A percentile compares a stretch with the other conserved stretches of the same genome.
Evolutionary conservation across 2,888 invertebrate species (phyloP).

Genomic region (Poecilobothrus nobilitatus): DNA sequence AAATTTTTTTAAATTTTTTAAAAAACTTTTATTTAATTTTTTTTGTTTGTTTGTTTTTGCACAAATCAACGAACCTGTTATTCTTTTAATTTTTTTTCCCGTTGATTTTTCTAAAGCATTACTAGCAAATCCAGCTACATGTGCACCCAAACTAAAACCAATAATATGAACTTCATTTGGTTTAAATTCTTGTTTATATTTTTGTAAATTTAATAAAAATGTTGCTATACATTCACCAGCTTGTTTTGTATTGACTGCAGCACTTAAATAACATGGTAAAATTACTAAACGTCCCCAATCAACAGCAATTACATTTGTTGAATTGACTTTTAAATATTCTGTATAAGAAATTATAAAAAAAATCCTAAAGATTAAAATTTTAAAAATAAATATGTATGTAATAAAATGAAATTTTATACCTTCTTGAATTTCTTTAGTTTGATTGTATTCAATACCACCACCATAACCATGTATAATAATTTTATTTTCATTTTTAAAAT

Average conservation of each 20-base stretch:
- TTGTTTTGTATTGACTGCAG: constrained; percentile 51
- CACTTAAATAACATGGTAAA: constrained; percentile 50
- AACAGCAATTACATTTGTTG: constrained; percentile 45
- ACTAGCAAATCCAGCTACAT: constrained; percentile 46
- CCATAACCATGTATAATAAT: constrained; percentile 43
- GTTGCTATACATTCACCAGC: constrained; percentile 51
- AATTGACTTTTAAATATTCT: constrained; percentile 38
- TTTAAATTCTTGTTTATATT: constrained; percentile 33
- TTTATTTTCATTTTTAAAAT: constrained; percentile 25
- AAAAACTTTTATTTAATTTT: not conserved
- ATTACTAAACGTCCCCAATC: constrained; percentile 49
- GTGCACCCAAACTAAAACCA: constrained; percentile 54
- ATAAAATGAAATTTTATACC: constrained; percentile 19
- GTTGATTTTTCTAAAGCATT: constrained; percentile 30
- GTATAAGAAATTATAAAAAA: constrained; percentile 11
- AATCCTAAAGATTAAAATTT: not conserved
- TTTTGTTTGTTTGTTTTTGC: too few species aligned
- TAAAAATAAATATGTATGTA: not conserved
- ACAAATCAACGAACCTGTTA: constrained; percentile 35
- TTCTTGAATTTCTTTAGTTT: constrained; percentile 30
- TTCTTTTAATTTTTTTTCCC: constrained; percentile 35
- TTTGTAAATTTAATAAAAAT: constrained; percentile 35
- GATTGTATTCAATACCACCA: constrained; percentile 37
- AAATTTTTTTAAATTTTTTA: not conserved
- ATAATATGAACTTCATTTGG: constrained; percentile 46